Evolutionary conservation across 2,113 vertebrate genomes (phyloP), one percentile per base, ranked within the genome.

Genomic region (Indicator indicator): DNA sequence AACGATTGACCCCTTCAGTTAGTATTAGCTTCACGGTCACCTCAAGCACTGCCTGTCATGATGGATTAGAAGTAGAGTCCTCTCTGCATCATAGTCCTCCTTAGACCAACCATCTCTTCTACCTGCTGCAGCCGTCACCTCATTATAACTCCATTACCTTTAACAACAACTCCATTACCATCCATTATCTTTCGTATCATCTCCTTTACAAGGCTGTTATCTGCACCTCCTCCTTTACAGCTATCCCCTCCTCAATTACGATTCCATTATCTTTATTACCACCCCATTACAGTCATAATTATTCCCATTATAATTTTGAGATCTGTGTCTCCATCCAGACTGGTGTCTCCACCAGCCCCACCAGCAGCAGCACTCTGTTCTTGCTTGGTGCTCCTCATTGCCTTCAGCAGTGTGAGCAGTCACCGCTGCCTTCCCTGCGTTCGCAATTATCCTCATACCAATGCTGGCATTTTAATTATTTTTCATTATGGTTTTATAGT

Each of bases 111-210:
- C 94, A 93, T 88, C 74, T 40, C 82, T 91, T 86, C 87, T 94
- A 87, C 95, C 84, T 89, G 89, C 92, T 2, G 11, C 65, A 92
- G 85, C 78, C 77, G 5, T 90, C 74, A 73, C 92, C 96, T 97
- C 96, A 97, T 98, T 98, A 97, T 95, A 98, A 97, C 93, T 94
- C 96, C 97, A 98, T 98, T 98, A 97, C 94, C 83, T 97, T 94
- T 93, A 97, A 91, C 95, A 94, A 91, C 93, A 95, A 95, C 90
- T 30, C 97, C 85, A 91, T 98, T 97, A 96, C 96, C 70, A 93
- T 56, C 97, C 96, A 96, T 98, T 97, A 97, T 97, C 94, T 97
- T 94, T 86, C 90, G 86, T 92, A 96, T 89, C 93, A 70, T 90
- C 96, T 96, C 77, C 92, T 97, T 91, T 96, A 46, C 92, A 71